Conservation (phyloP, 2,797 vertebrate species). For the Alca torda region DNA sequence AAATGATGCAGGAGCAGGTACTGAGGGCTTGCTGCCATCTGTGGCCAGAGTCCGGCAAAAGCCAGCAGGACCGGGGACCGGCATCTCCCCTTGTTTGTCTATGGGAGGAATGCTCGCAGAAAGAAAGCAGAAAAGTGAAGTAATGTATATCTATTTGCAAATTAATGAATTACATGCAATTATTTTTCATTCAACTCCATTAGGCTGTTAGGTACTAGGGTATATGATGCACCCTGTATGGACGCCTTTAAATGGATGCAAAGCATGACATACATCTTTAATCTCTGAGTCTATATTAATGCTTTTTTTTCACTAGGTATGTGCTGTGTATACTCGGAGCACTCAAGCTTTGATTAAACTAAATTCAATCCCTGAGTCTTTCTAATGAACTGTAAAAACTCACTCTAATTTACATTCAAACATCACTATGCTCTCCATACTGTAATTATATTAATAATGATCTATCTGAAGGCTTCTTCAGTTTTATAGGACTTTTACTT, state of each 20-base stretch:
- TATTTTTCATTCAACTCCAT: background rate
- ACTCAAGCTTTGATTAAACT: slow-evolving; percentile 63
- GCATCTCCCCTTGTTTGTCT: background rate
- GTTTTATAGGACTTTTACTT: slow-evolving; percentile 27
- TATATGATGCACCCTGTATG: background rate
- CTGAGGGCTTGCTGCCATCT: background rate
- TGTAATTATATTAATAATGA: slow-evolving; percentile 57
- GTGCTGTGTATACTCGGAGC: slow-evolving; percentile 24
- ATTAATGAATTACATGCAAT: background rate
- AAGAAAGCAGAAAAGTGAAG: background rate
- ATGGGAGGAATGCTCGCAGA: background rate
- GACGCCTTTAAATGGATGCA: background rate
- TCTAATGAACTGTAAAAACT: slow-evolving; percentile 62
- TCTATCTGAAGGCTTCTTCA: slow-evolving; percentile 40
- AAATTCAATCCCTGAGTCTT: slow-evolving; percentile 34
- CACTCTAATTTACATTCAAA: slow-evolving; percentile 56
- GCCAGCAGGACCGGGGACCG: too few species aligned
- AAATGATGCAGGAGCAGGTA: background rate
- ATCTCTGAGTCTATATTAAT: background rate
- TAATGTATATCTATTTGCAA: background rate
- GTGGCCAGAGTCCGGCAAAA: background rate
- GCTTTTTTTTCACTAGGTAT: background rate
- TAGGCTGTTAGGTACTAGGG: background rate
- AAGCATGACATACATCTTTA: background rate
- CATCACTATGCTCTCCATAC: slow-evolving; percentile 10